Evolutionary conservation across 2,797 vertebrate species (phyloP).

Genomic region (Gymnocypris eckloni): DNA sequence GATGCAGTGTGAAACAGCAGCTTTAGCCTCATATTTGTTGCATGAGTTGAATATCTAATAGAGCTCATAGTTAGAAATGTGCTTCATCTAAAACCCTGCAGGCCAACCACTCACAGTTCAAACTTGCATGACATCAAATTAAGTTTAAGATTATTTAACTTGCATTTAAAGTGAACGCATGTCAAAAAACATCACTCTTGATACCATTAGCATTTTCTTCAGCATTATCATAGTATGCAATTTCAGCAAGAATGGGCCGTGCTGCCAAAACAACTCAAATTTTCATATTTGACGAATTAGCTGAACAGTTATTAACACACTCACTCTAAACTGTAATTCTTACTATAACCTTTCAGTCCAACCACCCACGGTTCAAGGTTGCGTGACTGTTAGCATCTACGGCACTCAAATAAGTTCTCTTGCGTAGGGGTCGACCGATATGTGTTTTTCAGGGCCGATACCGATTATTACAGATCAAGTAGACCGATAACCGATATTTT

Average conservation of each 20-base stretch:
- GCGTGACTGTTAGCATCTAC: conserved; percentile 41
- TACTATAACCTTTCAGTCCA: conserved; percentile 6
- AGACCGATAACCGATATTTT: too few relatives aligned
- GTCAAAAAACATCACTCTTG: conserved; percentile 13
- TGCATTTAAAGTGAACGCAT: conserved; percentile 9
- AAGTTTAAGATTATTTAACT: neutral
- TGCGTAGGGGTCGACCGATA: neutral
- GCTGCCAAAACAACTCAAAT: neutral
- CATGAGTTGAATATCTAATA: neutral
- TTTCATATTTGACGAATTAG: conserved; percentile 11
- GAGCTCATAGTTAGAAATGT: neutral
- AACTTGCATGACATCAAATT: neutral
- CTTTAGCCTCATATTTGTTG: neutral
- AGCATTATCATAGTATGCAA: neutral
- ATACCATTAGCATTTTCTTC: conserved; percentile 8
- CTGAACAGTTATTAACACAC: neutral
- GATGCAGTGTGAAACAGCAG: neutral
- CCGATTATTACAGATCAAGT: too few relatives aligned
- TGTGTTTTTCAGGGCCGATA: too few relatives aligned
- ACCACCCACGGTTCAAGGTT: conserved; percentile 19
- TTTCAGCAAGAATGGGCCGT: neutral
- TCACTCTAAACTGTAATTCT: neutral
- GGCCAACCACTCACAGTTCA: conserved; percentile 1
- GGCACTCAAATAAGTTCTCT: conserved; percentile 40
- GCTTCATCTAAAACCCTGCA: neutral